phyloP scores from a whole-genome alignment of 2,113 vertebrate genomes.

The Limnothrissa miodon region DNA sequence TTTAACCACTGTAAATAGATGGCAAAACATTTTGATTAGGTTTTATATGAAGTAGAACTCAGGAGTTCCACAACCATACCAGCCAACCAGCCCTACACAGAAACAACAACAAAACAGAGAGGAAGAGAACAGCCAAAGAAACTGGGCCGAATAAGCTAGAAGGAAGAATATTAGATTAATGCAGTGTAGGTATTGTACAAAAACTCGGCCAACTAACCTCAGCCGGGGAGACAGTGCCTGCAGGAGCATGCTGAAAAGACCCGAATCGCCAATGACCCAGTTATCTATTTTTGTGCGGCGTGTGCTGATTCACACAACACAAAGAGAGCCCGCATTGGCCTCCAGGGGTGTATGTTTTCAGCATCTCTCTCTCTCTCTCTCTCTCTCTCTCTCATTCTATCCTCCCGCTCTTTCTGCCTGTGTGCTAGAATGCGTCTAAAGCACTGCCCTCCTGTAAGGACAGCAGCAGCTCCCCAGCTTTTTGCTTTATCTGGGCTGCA shows the following conservation, averaged over 20 bases:
- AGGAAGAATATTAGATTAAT: background rate
- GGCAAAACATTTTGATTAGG: background rate
- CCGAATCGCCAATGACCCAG: conserved; percentile 43
- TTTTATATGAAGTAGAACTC: background rate
- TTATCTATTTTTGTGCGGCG: conserved; percentile 34
- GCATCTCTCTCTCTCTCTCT: conserved; percentile 12
- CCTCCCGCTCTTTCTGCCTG: background rate
- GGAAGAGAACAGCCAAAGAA: background rate
- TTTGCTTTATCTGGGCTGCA: background rate
- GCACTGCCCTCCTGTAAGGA: background rate
- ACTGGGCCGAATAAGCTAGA: background rate
- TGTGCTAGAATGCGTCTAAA: background rate
- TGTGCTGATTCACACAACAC: conserved; percentile 43
- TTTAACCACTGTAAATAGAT: background rate
- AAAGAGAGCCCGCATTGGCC: conserved; percentile 28
- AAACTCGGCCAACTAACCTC: background rate
- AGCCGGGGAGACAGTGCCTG: conserved; percentile 26
- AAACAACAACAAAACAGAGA: background rate
- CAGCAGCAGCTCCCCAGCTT: background rate
- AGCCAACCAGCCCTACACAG: background rate
- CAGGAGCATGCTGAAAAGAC: conserved; percentile 42
- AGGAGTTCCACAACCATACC: background rate
- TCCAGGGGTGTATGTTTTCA: conserved; percentile 21
- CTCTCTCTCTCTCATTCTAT: background rate
- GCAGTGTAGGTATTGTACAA: conserved; percentile 16